These are phyloP conservation scores for Phaedon cochleariae DNA, from an alignment of 2,888 invertebrate genomes.

Conservation along the genomic window DNA sequence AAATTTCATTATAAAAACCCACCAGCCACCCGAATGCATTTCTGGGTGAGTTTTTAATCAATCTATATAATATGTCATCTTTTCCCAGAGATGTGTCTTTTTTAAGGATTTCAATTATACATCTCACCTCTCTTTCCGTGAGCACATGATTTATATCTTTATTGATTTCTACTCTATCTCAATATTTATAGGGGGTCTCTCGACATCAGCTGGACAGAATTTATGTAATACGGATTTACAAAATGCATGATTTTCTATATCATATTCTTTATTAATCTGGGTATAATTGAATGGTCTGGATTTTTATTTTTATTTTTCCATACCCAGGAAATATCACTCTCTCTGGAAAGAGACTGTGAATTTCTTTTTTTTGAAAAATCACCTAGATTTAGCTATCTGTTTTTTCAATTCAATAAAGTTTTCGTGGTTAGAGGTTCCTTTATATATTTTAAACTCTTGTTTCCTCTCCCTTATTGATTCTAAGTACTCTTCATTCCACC, in stretches of 20 bases:
- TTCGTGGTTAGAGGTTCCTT: not conserved
- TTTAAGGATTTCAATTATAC: not conserved
- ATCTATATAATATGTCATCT: constrained; percentile 9
- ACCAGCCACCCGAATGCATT: not conserved
- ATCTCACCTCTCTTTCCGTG: not conserved
- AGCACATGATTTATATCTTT: not conserved
- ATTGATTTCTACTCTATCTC: not conserved
- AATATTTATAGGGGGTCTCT: not conserved
- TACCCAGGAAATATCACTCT: not conserved
- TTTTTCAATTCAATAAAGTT: not conserved
- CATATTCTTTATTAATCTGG: not conserved
- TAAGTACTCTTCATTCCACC: constrained; percentile 9
- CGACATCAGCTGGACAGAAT: too few species aligned
- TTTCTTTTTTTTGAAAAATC: not conserved
- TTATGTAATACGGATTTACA: not conserved
- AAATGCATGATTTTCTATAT: not conserved
- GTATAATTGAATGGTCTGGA: not conserved
- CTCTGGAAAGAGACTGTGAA: not conserved
- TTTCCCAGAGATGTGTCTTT: constrained; percentile 14
- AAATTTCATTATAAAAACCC: not conserved
- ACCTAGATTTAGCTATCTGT: not conserved
- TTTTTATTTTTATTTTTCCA: not conserved
- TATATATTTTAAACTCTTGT: not conserved
- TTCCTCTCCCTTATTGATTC: not conserved
- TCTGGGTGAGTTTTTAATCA: constrained; percentile 10